Evolutionary conservation across 1,140 invertebrate species (phyloP).

Genomic region (Reticulitermes speratus): DNA sequence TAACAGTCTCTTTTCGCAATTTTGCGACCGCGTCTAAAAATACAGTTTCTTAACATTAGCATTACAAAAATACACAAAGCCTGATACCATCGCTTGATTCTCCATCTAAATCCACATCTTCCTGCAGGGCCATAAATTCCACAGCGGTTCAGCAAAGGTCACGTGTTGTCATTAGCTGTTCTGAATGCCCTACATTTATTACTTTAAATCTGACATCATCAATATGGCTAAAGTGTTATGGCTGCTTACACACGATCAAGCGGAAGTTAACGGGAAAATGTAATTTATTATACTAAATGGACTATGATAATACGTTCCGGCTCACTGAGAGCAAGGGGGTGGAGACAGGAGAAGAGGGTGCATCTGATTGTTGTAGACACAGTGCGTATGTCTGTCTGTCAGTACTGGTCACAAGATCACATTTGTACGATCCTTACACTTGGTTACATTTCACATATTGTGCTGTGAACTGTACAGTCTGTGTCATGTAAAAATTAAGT

Average conservation of each 20-base stretch:
- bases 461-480: not conserved
- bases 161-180: not conserved
- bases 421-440: not conserved
- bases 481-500: not conserved
- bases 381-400: too few relatives aligned
- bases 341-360: not conserved
- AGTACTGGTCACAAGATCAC: not conserved
- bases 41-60: too few relatives aligned
- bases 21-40: too few relatives aligned
- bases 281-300: constrained; percentile 18
- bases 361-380: constrained; percentile 3
- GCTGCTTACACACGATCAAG: not conserved
- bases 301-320: not conserved
- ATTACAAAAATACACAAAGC: too few relatives aligned
- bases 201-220: not conserved
- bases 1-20: too few relatives aligned
- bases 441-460: not conserved
- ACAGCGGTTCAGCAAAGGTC: too few relatives aligned
- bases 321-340: not conserved
- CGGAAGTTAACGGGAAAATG: not conserved
- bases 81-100: too few relatives aligned
- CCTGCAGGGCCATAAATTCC: too few relatives aligned
- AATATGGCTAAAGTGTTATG: constrained; percentile 4
- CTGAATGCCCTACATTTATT: not conserved
- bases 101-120: too few relatives aligned